These are phyloP conservation scores for Chrysemys picta DNA, from an alignment of 2,113 vertebrate genomes.

Conservation along the genomic window DNA sequence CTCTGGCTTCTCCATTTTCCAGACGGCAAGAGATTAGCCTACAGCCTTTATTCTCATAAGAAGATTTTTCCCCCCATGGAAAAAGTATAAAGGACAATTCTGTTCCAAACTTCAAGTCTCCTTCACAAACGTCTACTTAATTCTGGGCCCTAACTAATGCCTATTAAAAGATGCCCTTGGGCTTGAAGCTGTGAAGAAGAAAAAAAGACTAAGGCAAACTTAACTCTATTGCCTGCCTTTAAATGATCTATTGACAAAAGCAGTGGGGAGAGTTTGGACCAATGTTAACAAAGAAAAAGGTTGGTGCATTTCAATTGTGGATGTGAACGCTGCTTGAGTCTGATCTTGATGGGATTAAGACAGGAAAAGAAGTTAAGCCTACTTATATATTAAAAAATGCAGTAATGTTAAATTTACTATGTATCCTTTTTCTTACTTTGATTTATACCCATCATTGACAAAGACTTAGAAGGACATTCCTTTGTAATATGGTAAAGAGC, in stretches of 20 bases:
- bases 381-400: slow-evolving; percentile 82
- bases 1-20: slow-evolving; percentile 86
- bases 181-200: slow-evolving; percentile 65
- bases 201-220: slow-evolving; percentile 71
- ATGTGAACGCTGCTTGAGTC: slow-evolving; percentile 77
- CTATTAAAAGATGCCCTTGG: slow-evolving; percentile 81
- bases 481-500: slow-evolving; percentile 74
- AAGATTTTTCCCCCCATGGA: slow-evolving; percentile 81
- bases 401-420: slow-evolving; percentile 76
- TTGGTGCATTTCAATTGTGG: slow-evolving; percentile 73
- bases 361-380: slow-evolving; percentile 77
- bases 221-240: slow-evolving; percentile 78
- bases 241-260: slow-evolving; percentile 81
- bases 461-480: slow-evolving; percentile 75
- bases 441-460: slow-evolving; percentile 74
- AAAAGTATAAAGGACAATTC: slow-evolving; percentile 84
- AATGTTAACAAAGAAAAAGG: slow-evolving; percentile 76
- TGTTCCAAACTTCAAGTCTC: slow-evolving; percentile 82
- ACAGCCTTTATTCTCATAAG: slow-evolving; percentile 84
- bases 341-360: slow-evolving; percentile 79
- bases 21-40: slow-evolving; percentile 86
- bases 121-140: slow-evolving; percentile 86
- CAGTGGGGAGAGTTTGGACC: slow-evolving; percentile 76
- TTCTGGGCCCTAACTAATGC: slow-evolving; percentile 82
- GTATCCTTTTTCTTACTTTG: slow-evolving; percentile 72